Base-by-base conservation (phyloP, 1,140 invertebrate genomes). In the Heliconius eleuchia region DNA sequence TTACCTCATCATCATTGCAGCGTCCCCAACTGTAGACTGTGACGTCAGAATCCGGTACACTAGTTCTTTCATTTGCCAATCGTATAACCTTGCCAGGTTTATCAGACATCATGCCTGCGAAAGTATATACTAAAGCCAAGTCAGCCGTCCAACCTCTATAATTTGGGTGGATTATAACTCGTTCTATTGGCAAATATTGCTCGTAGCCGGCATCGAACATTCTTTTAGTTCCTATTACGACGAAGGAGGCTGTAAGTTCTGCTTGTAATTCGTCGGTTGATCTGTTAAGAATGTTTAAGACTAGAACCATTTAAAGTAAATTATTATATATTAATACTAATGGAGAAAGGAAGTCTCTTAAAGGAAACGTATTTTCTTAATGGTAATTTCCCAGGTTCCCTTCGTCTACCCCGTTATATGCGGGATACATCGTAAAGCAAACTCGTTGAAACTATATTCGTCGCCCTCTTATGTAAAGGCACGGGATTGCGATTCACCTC, bases 21-120 rank as follows among this genome's bases (percentile, higher is more conserved):
- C 76, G 83, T 74, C 88, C 87, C 90, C 90, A 92, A 82, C 89
- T 92, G n/a, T 88, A 80, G 3, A 92, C 84, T 11, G 85, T 88
- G 0, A 88, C 82, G 42, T 90, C 87, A 1, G 85, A 81, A 76
- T 88, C 83, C 0, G 86, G 78, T 52, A 84, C 86, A 8, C 79
- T 78, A 13, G 80, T 72, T 72, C 74, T 84, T 34, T 88, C 90
- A 11, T 71, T 83, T n/a, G 85, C 82, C 7, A 92, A 71, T 0
- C 84, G 84, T 70, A 91, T 77, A 27, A 88, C 81, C 18, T 81
- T 83, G 0, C 90, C 88, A 8, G 89, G 88, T 76, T 92, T 91
- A 73, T 90, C 90, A 3, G 86, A 86, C 23, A 85, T 86, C 90
- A 92, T 91, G 0, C 85, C 85, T 4, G 87, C 85, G 57, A 91